phyloP scores from a whole-genome alignment of 1,140 invertebrate genomes.

The Panagrolaimus sp. region DNA sequence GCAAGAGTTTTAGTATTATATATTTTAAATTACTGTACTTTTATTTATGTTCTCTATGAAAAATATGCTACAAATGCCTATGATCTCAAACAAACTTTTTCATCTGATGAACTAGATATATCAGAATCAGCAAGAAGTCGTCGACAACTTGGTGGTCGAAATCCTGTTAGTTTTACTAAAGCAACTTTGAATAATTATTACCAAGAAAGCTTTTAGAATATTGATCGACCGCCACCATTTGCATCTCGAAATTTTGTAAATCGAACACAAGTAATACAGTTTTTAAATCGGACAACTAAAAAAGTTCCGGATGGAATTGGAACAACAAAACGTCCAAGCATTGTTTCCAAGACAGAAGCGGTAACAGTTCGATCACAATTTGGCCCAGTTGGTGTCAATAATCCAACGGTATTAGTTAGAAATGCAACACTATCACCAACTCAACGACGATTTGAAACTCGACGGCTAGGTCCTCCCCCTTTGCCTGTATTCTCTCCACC shows the following conservation, averaged over 20 bases:
- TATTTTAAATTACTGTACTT: slow-evolving; percentile 84
- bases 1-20: slow-evolving; percentile 87
- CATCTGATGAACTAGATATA: too few relatives aligned
- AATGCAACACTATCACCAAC: slow-evolving; percentile 35
- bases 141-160: neutral
- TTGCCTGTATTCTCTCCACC: slow-evolving; percentile 37
- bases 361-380: slow-evolving; percentile 37
- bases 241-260: slow-evolving; percentile 23
- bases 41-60: slow-evolving; percentile 87
- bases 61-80: slow-evolving; percentile 57
- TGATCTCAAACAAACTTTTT: neutral
- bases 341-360: neutral
- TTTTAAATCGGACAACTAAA: slow-evolving; percentile 20
- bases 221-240: slow-evolving; percentile 30
- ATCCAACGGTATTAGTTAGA: slow-evolving; percentile 45
- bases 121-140: neutral
- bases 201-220: slow-evolving; percentile 27
- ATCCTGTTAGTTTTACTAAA: neutral
- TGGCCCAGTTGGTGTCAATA: slow-evolving; percentile 54
- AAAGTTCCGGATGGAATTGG: neutral
- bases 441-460: slow-evolving; percentile 41
- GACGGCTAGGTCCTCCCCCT: slow-evolving; percentile 41
- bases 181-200: too few relatives aligned
- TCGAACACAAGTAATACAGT: slow-evolving; percentile 22
- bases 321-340: neutral